phyloP scores from a whole-genome alignment of 1,140 invertebrate genomes.

The Myzus persicae region DNA sequence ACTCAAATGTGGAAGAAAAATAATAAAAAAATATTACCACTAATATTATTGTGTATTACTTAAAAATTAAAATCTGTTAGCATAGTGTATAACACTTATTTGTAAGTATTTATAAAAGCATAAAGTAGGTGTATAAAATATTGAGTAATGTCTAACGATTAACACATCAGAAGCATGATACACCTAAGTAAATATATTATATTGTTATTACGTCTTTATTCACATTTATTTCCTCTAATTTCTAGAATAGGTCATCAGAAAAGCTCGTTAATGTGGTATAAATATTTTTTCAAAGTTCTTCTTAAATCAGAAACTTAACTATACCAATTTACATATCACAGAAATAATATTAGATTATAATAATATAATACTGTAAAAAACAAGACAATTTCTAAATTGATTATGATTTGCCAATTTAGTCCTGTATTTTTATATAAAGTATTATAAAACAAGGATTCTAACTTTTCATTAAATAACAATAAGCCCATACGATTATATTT shows the following conservation, averaged over 20 bases:
- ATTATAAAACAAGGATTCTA: neutral
- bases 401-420: neutral
- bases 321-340: slow-evolving; percentile 47
- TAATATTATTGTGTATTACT: neutral
- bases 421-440: neutral
- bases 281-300: neutral
- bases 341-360: neutral
- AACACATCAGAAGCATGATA: neutral
- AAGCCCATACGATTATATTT: neutral
- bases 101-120: neutral
- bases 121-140: neutral
- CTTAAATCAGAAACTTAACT: neutral
- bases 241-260: neutral
- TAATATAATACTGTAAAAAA: neutral
- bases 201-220: neutral
- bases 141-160: neutral
- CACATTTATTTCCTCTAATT: neutral
- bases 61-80: neutral
- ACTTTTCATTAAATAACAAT: neutral
- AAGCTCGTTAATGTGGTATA: neutral
- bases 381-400: neutral
- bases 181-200: neutral
- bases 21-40: neutral
- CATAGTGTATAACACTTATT: neutral
- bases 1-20: neutral